Evolutionary conservation across 2,113 vertebrate genomes (phyloP), one percentile per base, ranked within the genome.

Genomic region (Channa argus): DNA sequence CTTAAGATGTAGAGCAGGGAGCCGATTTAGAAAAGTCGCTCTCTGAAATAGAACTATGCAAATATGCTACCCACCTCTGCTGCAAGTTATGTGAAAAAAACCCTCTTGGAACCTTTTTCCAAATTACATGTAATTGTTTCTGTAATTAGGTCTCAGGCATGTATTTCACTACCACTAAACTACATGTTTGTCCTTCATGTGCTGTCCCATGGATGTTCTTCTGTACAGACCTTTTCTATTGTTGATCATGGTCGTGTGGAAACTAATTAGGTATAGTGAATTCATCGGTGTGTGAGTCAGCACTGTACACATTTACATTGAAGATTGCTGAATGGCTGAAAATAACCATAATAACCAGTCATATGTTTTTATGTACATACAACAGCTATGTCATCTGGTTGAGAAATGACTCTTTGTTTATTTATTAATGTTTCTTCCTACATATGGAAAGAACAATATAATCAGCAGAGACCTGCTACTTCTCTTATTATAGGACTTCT

Each of bases 1-100:
- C 43, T 65, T 62, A 9, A 43, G 63, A 83, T 54, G 49, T 64
- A 41, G 53, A 50, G 43, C 63, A 68, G 46, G 50, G 58, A 54
- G 56, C 46, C 51, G 0, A 0, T 71, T 71, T 37, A 43, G 33
- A 66, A 64, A 54, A 52, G 58, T 72, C 67, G 52, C 39, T 61
- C 49, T 61, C 3, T 15, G 43, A 62, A 62, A 56, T 46, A 49
- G 46, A 60, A 39, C 9, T 63, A 14, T 58, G 51, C 43, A 68
- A 65, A 77, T 33, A 65, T 43, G 15, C 54, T 37, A 34, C 9
- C 45, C 33, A 49, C 39, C 13, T 63, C 24, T 44, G 34, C 65
- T 0, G 53, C 24, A 75, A 52, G 71, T 41, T 36, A 5, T 24
- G 47, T 38, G 51, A 65, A 5, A 60, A 60, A 33, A 9, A 15